Percentiles rank a stretch among this genome's conserved stretches.
Conservation (phyloP, 1,140 invertebrate species). For the Platyscapa corneri region DNA sequence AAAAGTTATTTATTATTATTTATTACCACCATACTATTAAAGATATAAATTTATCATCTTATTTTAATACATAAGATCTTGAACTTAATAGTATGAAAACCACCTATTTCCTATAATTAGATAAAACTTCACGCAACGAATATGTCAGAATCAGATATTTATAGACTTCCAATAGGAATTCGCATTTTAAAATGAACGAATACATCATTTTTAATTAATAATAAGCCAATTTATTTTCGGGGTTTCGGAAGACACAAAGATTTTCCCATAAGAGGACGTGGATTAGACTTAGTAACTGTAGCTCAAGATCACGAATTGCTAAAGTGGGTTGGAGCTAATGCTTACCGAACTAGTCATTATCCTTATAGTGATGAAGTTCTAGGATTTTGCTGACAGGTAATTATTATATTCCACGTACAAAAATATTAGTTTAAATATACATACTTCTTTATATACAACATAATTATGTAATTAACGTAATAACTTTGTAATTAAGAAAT, state of each 20-base stretch:
- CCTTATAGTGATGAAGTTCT: constrained; percentile 99
- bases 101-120: constrained; percentile 62
- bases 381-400: constrained; percentile 89
- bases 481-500: no score
- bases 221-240: constrained; percentile 88
- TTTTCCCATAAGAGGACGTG: constrained; percentile 91
- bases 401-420: not conserved
- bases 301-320: constrained; percentile 95
- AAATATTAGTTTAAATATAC: no score
- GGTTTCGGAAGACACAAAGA: constrained; percentile 98
- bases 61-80: not conserved
- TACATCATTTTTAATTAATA: constrained; percentile 86
- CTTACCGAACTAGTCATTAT: constrained; percentile 98
- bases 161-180: constrained; percentile 90
- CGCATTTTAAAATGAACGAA: constrained; percentile 86
- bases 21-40: no score
- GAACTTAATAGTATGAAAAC: no score
- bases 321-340: constrained; percentile 96
- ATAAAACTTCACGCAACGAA: constrained; percentile 72
- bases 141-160: constrained; percentile 81
- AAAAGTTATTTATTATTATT: no score
- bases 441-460: no score
- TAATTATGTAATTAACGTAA: no score
- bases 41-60: no score
- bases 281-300: constrained; percentile 89